Base-by-base conservation (phyloP, 2,113 vertebrate species). In the Rhinolophus ferrumequinum region DNA sequence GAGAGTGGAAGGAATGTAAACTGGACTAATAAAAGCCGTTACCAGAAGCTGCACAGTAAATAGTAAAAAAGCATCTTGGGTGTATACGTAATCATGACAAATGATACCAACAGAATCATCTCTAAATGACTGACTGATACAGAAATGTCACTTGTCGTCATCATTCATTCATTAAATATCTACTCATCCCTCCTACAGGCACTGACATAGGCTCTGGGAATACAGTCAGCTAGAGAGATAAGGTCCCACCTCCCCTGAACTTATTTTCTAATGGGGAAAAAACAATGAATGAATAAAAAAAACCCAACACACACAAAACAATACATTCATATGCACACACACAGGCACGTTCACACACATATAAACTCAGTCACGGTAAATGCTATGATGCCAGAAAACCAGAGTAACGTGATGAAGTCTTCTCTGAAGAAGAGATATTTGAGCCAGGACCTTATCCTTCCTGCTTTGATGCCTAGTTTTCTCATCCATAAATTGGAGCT, bases 261-360 rank as follows among this genome's bases (percentile, higher is more conserved):
- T 52, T 79, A 73, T 60, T 28, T 62, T 47, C 72, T 52, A 66
- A 4, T 72, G 12, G 5, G 9, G 60, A 24, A 1, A 22, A 47
- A 56, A 52, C 12, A 38, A 50, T 8, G 73, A 54, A 62, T 67
- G 8, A 24, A 52, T 30, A 52, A 54, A 18, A 12, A 54, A 72
- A 44, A 44, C 41, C 41, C 41, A 44, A 54, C 14, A 54, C 52
- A 54, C 52, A n/a, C 33, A 84, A 44, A 70, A 54, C 13, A 54
- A 54, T 54, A 5, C 52, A 4, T 54, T 54, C 35, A 62, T 15
- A 72, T 19, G 18, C 52, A 15, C 10, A 24, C 24, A 41, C 7
- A 67, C 10, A 38, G 1, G 1, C 6, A 4, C 11, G 26, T 21
- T 41, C 24, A 24, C 0, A 0, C 0, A 8, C n/a, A 56, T 2